Percentiles rank a stretch among this genome's conserved stretches.
phyloP scores from a whole-genome alignment of 2,888 invertebrate genomes.

The Lymantria monacha region DNA sequence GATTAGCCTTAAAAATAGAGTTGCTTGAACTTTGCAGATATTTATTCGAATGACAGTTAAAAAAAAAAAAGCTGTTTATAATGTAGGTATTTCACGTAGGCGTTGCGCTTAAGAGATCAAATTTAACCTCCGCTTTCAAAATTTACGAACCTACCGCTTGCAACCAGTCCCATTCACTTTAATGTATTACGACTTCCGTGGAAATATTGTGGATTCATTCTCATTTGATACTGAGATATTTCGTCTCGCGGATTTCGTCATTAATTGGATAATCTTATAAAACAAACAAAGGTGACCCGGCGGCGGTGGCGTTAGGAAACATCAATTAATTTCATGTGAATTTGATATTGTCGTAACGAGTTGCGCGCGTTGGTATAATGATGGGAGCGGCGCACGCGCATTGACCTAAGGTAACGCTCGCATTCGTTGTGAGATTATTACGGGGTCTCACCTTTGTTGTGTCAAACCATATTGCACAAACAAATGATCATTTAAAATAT shows the following conservation, averaged over 20 bases:
- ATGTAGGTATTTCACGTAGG: background rate
- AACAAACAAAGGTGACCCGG: constrained; percentile 27
- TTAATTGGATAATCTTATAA: constrained; percentile 25
- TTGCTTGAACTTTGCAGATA: background rate
- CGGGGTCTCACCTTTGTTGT: constrained; percentile 14
- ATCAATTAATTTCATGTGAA: constrained; percentile 39
- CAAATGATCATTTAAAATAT: background rate
- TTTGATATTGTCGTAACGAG: constrained; percentile 34
- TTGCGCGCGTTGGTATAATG: constrained; percentile 27
- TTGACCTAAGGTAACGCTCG: constrained; percentile 17
- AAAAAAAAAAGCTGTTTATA: background rate
- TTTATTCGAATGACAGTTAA: background rate
- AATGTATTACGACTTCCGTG: constrained; percentile 20
- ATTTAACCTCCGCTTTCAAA: constrained; percentile 8
- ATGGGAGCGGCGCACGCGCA: constrained; percentile 31
- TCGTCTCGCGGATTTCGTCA: constrained; percentile 21
- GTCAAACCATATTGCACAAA: constrained; percentile 9
- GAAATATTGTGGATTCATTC: constrained; percentile 13
- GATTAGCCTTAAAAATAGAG: background rate
- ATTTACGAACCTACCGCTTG: constrained; percentile 1
- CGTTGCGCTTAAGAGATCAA: constrained; percentile 7
- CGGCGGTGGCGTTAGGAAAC: constrained; percentile 25
- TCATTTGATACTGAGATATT: constrained; percentile 10
- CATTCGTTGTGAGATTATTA: constrained; percentile 16
- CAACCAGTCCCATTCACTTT: constrained; percentile 11